A percentile compares a stretch with the other conserved stretches of the same genome.
Evolutionary conservation across 2,113 vertebrate species (phyloP).

Genomic region (Orcinus orca): DNA sequence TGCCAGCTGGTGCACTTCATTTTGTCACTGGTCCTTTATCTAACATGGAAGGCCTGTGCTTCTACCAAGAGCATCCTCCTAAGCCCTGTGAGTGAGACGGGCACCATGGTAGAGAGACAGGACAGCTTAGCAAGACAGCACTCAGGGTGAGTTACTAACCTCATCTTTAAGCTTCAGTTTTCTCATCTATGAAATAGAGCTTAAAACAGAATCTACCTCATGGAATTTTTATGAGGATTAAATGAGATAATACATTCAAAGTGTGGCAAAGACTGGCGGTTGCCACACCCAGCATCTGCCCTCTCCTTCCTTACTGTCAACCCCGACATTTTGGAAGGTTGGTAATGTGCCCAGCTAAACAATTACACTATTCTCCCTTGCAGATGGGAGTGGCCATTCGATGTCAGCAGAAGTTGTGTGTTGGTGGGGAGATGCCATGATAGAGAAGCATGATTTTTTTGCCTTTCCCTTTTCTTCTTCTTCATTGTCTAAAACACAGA

Average conservation of each 20-base stretch:
- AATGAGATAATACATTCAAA: background rate
- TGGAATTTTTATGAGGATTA: background rate
- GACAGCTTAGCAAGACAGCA: background rate
- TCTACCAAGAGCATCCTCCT: background rate
- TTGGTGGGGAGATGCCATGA: background rate
- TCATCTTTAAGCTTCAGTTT: slow-evolving; percentile 30
- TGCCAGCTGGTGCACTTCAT: background rate
- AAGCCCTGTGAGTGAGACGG: background rate
- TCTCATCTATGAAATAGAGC: background rate
- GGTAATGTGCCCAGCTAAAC: background rate
- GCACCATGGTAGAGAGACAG: background rate
- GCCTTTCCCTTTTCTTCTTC: background rate
- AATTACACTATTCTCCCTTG: background rate
- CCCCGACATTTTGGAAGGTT: background rate
- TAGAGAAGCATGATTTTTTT: background rate
- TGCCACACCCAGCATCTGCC: background rate
- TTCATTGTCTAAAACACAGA: background rate
- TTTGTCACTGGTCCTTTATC: background rate
- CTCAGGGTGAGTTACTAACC: background rate
- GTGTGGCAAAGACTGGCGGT: background rate
- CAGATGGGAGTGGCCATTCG: background rate
- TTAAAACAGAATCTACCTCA: background rate
- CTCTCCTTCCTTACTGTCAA: background rate
- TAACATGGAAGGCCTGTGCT: background rate
- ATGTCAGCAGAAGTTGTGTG: background rate